A percentile compares a stretch with the other conserved stretches of the same genome.
Evolutionary conservation across 2,888 invertebrate species (phyloP).

Genomic region (Philhelius pedissequus): DNA sequence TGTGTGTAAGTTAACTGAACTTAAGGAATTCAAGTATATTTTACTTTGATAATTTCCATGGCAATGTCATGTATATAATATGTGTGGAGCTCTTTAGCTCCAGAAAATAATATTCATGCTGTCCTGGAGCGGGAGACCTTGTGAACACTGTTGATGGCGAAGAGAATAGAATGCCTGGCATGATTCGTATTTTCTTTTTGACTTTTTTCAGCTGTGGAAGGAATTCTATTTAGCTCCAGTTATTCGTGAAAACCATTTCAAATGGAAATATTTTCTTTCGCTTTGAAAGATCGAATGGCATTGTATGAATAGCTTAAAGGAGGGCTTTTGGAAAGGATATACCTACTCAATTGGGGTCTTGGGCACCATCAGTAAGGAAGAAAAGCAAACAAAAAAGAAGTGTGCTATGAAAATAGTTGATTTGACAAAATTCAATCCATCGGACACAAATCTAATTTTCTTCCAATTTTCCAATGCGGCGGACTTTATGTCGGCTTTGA

Average conservation of each 20-base stretch:
- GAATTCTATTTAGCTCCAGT: slow-evolving; percentile 21
- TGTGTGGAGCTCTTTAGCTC: neutral
- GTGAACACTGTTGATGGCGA: neutral
- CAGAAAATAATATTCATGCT: slow-evolving; percentile 16
- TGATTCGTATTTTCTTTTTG: slow-evolving; percentile 17
- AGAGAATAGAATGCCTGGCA: neutral
- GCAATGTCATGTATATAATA: neutral
- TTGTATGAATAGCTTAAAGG: neutral
- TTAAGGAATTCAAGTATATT: slow-evolving; percentile 6
- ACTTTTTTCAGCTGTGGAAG: neutral
- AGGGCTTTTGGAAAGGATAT: neutral
- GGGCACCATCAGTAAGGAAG: neutral
- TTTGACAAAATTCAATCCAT: slow-evolving; percentile 33
- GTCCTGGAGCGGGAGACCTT: slow-evolving; percentile 10
- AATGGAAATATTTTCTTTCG: slow-evolving; percentile 42
- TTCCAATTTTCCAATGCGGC: slow-evolving; percentile 1
- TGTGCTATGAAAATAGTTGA: slow-evolving; percentile 22
- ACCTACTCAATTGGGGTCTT: neutral
- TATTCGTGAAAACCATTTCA: slow-evolving; percentile 21
- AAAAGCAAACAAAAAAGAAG: neutral
- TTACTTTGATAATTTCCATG: slow-evolving; percentile 8
- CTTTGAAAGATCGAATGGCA: slow-evolving; percentile 19
- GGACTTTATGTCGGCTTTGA: neutral
- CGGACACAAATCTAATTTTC: slow-evolving; percentile 14
- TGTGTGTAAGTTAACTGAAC: neutral